These are phyloP conservation scores for Phenganax marumi DNA, from an alignment of 92 coral and sea anemone species.

Conservation along the genomic window DNA sequence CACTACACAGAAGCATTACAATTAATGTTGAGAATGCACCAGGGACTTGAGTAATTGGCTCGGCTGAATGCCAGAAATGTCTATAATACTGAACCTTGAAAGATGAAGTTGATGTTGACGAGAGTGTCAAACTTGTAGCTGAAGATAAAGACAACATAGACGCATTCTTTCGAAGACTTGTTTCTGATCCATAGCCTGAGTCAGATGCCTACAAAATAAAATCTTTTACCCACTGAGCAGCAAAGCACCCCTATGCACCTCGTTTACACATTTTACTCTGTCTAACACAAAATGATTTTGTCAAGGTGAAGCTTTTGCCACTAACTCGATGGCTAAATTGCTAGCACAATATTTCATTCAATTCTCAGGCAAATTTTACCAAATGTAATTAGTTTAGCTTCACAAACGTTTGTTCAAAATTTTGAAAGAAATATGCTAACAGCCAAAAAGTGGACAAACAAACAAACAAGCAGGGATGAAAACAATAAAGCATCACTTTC, in stretches of 20 bases:
- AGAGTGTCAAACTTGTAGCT: slow-evolving; percentile 69
- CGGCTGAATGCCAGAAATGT: neutral
- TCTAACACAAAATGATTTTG: no score
- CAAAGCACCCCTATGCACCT: no score
- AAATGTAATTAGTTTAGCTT: no score
- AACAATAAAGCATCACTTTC: neutral
- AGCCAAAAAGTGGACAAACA: neutral
- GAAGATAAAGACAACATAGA: slow-evolving; percentile 96
- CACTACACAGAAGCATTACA: neutral
- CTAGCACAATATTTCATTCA: no score
- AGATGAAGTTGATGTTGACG: slow-evolving; percentile 89
- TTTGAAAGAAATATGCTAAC: no score
- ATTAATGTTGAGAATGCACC: neutral
- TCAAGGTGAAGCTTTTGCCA: no score
- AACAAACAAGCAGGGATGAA: neutral
- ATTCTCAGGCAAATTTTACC: no score
- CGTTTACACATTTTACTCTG: no score
- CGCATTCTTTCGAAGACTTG: slow-evolving; percentile 91
- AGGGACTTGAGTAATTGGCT: neutral
- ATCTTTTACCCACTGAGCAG: no score
- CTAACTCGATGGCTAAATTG: no score
- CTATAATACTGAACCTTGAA: slow-evolving; percentile 65
- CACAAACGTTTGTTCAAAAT: no score
- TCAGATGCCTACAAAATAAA: slow-evolving; percentile 70
- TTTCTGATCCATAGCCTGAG: slow-evolving; percentile 98